Conservation (phyloP, 2,113 vertebrate genomes). For the Naja naja region DNA sequence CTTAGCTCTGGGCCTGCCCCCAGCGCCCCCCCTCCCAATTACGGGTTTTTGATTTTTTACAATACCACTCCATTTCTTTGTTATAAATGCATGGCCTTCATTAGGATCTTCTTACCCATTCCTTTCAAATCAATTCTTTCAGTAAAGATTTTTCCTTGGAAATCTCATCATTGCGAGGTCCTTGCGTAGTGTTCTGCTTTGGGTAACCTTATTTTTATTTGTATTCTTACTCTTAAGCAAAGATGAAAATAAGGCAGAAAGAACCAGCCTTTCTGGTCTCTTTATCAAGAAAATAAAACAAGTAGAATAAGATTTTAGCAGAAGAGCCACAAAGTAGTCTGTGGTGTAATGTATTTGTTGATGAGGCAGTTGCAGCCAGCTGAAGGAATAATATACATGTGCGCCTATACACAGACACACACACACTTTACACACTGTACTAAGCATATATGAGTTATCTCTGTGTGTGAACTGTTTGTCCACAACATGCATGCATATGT, state of each 20-base stretch:
- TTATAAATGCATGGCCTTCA: background rate
- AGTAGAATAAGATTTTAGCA: background rate
- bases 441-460: no score
- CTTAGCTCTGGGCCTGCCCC: no score
- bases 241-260: background rate
- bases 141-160: background rate
- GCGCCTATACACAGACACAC: no score
- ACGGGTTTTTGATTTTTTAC: no score
- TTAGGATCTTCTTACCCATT: background rate
- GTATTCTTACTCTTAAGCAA: background rate
- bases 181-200: no score
- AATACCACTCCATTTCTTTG: background rate
- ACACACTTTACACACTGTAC: background rate
- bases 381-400: background rate
- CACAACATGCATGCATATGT: background rate
- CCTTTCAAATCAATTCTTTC: background rate
- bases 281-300: background rate
- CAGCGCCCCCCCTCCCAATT: background rate
- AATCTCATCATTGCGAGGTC: background rate
- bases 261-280: accelerated
- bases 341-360: background rate
- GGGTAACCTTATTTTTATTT: background rate
- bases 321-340: background rate
- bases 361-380: accelerated
- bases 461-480: background rate